phyloP scores from a whole-genome alignment of 2,888 invertebrate genomes.

The Mellilla xanthometata region DNA sequence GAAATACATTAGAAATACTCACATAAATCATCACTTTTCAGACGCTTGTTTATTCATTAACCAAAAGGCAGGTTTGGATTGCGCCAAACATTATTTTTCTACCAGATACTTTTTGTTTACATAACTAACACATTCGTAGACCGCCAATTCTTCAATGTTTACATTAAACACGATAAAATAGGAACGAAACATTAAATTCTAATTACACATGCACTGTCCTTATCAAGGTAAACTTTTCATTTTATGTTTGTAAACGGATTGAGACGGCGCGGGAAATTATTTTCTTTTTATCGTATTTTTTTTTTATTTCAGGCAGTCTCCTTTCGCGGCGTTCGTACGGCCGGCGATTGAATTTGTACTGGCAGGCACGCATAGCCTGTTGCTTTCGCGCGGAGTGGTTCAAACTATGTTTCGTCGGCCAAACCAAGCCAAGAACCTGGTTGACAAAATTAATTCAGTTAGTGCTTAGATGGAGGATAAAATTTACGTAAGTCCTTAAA shows the following conservation, averaged over 20 bases:
- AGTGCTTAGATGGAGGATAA: background rate
- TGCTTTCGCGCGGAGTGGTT: slow-evolving; percentile 22
- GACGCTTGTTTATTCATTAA: slow-evolving; percentile 22
- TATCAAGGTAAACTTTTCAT: slow-evolving; percentile 39
- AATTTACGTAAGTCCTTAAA: no score
- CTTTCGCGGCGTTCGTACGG: slow-evolving; percentile 18
- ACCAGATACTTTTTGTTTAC: slow-evolving; percentile 40
- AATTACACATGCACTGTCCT: slow-evolving; percentile 34
- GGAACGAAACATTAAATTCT: slow-evolving; percentile 46
- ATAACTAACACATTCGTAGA: slow-evolving; percentile 39
- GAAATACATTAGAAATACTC: slow-evolving; percentile 7
- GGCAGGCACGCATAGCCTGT: slow-evolving; percentile 23
- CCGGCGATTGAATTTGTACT: slow-evolving; percentile 21
- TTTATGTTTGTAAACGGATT: slow-evolving; percentile 21
- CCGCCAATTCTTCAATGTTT: slow-evolving; percentile 50
- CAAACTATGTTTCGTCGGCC: slow-evolving; percentile 26
- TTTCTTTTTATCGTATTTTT: slow-evolving; percentile 6
- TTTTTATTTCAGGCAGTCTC: background rate
- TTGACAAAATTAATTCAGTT: slow-evolving; percentile 8
- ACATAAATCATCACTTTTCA: slow-evolving; percentile 6
- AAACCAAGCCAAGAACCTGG: no score
- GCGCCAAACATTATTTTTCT: slow-evolving; percentile 26
- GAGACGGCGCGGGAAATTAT: slow-evolving; percentile 18
- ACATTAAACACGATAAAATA: slow-evolving; percentile 50
- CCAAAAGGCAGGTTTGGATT: slow-evolving; percentile 23